Evolutionary conservation across 2,797 vertebrate species (phyloP).

Genomic region (Chlorospingus flavigularis): DNA sequence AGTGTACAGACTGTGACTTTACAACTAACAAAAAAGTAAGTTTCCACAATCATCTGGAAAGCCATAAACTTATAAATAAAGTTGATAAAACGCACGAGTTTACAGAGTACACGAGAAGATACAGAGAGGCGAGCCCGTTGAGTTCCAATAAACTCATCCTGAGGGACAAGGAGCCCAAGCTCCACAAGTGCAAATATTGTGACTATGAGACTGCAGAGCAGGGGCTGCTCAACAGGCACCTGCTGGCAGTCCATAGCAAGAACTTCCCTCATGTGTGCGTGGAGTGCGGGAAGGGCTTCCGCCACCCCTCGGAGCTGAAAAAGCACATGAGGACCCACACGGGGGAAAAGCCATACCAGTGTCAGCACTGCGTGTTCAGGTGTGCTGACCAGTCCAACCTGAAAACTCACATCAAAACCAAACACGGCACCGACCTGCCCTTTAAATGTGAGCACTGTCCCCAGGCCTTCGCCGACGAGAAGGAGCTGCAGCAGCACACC

Average conservation of each 20-base stretch:
- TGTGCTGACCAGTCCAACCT: constrained; percentile 89
- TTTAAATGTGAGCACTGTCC: constrained; percentile 88
- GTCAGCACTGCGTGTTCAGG: constrained; percentile 87
- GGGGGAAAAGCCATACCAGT: constrained; percentile 97
- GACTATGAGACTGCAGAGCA: constrained; percentile 90
- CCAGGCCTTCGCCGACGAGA: constrained; percentile 86
- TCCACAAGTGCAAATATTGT: constrained; percentile 89
- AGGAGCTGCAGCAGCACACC: constrained; percentile 88
- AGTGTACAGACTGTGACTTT: constrained; percentile 91
- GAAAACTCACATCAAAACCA: constrained; percentile 89
- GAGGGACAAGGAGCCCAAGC: constrained; percentile 92
- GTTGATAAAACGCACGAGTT: constrained; percentile 92
- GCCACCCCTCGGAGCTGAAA: constrained; percentile 89
- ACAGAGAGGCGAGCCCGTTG: constrained; percentile 93
- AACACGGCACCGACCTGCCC: constrained; percentile 84
- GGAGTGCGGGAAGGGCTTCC: constrained; percentile 89
- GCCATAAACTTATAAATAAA: constrained; percentile 96
- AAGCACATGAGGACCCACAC: constrained; percentile 95
- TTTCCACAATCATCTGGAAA: constrained; percentile 94
- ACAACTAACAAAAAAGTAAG: constrained; percentile 91
- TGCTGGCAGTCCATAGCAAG: constrained; percentile 88
- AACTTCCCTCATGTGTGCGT: constrained; percentile 89
- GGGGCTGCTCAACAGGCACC: constrained; percentile 86
- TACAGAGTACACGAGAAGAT: constrained; percentile 92
- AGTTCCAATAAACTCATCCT: constrained; percentile 96